Conservation (phyloP, 2,888 invertebrate genomes). For the Bellardia bayeri region DNA sequence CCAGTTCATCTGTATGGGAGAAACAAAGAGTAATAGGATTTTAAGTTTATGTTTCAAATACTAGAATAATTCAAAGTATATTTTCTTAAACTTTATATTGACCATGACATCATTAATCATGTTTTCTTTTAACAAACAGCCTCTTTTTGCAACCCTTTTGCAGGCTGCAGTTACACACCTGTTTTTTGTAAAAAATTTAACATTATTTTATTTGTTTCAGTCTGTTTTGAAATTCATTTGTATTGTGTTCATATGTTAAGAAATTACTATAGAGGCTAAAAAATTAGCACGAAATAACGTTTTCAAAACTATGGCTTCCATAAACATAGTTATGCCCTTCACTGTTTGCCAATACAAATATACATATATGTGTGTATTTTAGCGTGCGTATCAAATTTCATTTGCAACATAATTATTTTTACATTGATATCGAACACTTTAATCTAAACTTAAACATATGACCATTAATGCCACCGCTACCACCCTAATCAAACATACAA, state of each 20-base stretch:
- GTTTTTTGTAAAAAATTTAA: slow-evolving; percentile 36
- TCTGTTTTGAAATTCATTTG: not conserved
- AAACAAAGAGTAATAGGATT: slow-evolving; percentile 17
- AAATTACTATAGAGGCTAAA: not conserved
- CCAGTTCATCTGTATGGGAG: slow-evolving; percentile 89
- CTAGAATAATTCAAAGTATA: not conserved
- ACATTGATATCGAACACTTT: slow-evolving; percentile 79
- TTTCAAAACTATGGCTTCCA: not conserved
- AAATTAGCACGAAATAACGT: not conserved
- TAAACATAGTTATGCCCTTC: not conserved
- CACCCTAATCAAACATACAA: slow-evolving; percentile 75
- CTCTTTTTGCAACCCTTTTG: not conserved
- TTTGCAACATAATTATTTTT: slow-evolving; percentile 82
- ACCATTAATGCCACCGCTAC: slow-evolving; percentile 83
- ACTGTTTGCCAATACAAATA: not conserved
- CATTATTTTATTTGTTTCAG: no score
- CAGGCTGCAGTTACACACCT: slow-evolving; percentile 57
- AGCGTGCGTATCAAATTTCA: slow-evolving; percentile 81
- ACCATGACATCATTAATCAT: slow-evolving; percentile 60
- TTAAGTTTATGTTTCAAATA: not conserved
- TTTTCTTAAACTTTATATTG: slow-evolving; percentile 28
- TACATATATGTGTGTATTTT: slow-evolving; percentile 39
- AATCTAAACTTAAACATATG: slow-evolving; percentile 82
- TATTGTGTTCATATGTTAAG: not conserved
- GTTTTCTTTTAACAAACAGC: not conserved